A percentile compares a stretch with the other conserved stretches of the same genome.
Conservation (phyloP, 2,113 vertebrate species). For the Catagonus wagneri region DNA sequence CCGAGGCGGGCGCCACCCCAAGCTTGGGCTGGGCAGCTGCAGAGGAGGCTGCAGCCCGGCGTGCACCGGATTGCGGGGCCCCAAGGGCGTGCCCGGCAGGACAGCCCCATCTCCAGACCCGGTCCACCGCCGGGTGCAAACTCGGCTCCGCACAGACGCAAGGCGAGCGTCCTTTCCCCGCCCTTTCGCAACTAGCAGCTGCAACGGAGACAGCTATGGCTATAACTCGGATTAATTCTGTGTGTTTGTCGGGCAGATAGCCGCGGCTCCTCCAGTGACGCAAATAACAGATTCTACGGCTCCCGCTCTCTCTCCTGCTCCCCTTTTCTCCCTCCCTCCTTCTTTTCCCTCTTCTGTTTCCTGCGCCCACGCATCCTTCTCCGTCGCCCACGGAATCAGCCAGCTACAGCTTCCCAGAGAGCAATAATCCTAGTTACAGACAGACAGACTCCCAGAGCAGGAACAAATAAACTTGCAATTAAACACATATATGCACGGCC, state of each 20-base stretch:
- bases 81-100: conserved; percentile 68
- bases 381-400: conserved; percentile 93
- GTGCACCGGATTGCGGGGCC: background rate
- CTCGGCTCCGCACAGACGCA: background rate
- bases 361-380: conserved; percentile 93
- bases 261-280: conserved; percentile 88
- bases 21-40: conserved; percentile 78
- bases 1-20: conserved; percentile 85
- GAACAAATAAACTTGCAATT: conserved; percentile 85
- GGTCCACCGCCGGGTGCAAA: background rate
- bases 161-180: background rate
- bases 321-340: conserved; percentile 56
- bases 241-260: conserved; percentile 91
- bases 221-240: conserved; percentile 89
- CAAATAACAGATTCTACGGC: conserved; percentile 90
- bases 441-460: conserved; percentile 74
- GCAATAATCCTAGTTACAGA: conserved; percentile 87
- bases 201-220: conserved; percentile 87
- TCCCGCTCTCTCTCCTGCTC: conserved; percentile 78
- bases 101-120: conserved; percentile 64
- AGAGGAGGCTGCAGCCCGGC: conserved; percentile 62
- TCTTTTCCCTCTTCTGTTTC: conserved; percentile 86
- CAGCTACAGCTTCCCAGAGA: conserved; percentile 87
- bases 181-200: conserved; percentile 82
- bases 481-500: conserved; percentile 62